phyloP scores from a whole-genome alignment of 2,797 vertebrate species.

The Eidolon dupreanum region DNA sequence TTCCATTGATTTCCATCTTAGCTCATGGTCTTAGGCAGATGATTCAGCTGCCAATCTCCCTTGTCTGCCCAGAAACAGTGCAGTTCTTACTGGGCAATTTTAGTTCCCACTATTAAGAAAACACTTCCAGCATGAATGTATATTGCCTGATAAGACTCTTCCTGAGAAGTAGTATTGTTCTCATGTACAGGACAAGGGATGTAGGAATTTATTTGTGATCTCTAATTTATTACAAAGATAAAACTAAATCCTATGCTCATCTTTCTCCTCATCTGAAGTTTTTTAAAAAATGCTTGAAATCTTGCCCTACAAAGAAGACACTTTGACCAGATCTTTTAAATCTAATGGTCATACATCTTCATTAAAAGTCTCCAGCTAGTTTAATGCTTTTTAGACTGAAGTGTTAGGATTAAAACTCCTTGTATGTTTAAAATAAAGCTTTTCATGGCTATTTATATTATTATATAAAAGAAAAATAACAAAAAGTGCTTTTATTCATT shows the following conservation, averaged over 20 bases:
- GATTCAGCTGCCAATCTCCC: not conserved
- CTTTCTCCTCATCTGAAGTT: not conserved
- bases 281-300: not conserved
- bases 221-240: not conserved
- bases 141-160: not conserved
- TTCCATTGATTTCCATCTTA: not conserved
- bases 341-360: not conserved
- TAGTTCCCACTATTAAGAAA: not conserved
- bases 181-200: not conserved
- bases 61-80: not conserved
- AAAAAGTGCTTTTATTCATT: constrained; percentile 63
- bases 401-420: not conserved
- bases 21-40: not conserved
- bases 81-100: not conserved
- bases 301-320: not conserved
- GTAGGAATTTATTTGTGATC: not conserved
- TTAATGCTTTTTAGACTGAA: constrained; percentile 15
- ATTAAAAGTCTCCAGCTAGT: not conserved
- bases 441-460: constrained; percentile 24
- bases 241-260: not conserved
- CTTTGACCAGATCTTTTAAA: not conserved
- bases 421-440: not conserved
- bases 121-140: not conserved
- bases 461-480: constrained; percentile 37
- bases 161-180: not conserved